phyloP scores from a whole-genome alignment of 2,797 vertebrate genomes.

The Poeciliopsis infans region DNA sequence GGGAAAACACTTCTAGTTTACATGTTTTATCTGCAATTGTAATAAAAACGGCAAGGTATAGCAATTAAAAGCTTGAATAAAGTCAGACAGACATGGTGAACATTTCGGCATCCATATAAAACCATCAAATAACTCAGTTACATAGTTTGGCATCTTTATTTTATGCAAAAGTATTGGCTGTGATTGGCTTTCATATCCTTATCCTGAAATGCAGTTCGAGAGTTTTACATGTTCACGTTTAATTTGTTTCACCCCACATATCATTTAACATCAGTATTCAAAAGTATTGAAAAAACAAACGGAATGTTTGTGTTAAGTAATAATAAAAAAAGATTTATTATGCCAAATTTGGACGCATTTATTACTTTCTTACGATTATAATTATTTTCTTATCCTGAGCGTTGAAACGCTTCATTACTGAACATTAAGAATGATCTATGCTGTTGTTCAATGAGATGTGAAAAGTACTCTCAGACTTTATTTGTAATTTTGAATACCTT shows the following conservation, averaged over 20 bases:
- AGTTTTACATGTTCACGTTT: neutral
- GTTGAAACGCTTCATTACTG: neutral
- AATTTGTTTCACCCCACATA: neutral
- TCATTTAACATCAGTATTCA: neutral
- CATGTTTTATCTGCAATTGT: neutral
- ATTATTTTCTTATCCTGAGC: neutral
- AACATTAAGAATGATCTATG: neutral
- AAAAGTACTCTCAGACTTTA: neutral
- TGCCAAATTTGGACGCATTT: neutral
- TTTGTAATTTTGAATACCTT: neutral
- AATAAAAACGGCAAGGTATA: fast-evolving
- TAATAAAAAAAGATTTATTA: neutral
- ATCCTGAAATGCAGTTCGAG: neutral
- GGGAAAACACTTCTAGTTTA: neutral
- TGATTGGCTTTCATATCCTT: neutral
- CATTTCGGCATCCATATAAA: neutral
- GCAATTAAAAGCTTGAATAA: fast-evolving
- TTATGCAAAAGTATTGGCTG: neutral
- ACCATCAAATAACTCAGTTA: neutral
- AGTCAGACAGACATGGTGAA: fast-evolving
- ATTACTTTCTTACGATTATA: neutral
- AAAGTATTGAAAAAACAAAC: neutral
- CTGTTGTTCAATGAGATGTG: neutral
- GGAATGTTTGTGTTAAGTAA: neutral
- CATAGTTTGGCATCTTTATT: neutral